Base-by-base conservation (phyloP, 2,888 invertebrate species). In the Bursaphelenchus okinawaensis region DNA sequence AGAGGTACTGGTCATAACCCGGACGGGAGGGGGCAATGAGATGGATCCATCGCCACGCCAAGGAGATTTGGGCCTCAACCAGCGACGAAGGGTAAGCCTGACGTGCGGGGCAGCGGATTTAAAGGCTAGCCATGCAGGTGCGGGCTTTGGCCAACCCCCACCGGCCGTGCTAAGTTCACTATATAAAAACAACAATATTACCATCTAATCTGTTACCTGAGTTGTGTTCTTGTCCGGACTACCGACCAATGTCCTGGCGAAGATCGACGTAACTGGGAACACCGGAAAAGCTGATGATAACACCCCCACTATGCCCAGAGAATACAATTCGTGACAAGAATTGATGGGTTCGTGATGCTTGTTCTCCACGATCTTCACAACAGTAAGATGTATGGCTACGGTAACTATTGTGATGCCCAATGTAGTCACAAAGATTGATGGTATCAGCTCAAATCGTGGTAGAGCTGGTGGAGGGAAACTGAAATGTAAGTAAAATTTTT, bases 231-330 rank as follows among this genome's bases (percentile, higher is more conserved):
- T 74, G 55, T 78, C 77, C 0, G 80, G 80, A 7, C 75, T 76
- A 23, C 80, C 80, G 22, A 80, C 73, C 12, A 80, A 73, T 40
- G 78, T 75, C 55, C 80, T 63, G 1, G 80, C 79, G 65, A 81
- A 80, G n/a, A 77, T 79, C 19, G 80, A 81, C 4, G 80, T 80
- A 16, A 81, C 76, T 7, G 80, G 80, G 57, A 80, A 80, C 16
- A 81, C 80, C 8, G 80, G 80, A 65, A 80, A 80, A 52, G 78
- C 71, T 0, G 80, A 80, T 7, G 80, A 79, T 16, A 76, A 63
- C 8, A 80, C 74, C 54, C 78, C 77, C n/a, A 79, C 78, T 50
- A 80, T 75, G n/a, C 80, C 80, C n/a, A 80, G 68, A 0, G 80
- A 78, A 40, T 79, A 80, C 4, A 81, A 68, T 57, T 80, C 80